A percentile compares a stretch with the other conserved stretches of the same genome.
Conservation (phyloP, 2,888 invertebrate species). For the Itoplectis maculator region DNA sequence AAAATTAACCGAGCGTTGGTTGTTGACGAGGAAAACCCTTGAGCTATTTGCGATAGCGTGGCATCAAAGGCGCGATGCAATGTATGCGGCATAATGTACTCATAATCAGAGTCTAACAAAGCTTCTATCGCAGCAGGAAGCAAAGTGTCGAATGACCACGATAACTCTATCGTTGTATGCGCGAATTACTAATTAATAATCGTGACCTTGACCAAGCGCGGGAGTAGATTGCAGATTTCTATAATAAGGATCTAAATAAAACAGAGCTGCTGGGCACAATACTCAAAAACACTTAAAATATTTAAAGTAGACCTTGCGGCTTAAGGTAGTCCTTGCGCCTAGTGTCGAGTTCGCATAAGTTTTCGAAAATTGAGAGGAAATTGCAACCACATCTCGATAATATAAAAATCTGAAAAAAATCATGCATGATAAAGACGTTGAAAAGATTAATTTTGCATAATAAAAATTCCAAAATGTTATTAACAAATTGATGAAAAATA, state of each 20-base stretch:
- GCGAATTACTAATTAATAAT: slow-evolving; percentile 4
- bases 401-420: too few species aligned
- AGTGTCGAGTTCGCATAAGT: too few species aligned
- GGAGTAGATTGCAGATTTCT: background rate
- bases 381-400: too few species aligned
- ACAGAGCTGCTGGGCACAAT: too few species aligned
- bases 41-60: slow-evolving; percentile 51
- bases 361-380: too few species aligned
- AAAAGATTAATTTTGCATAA: too few species aligned
- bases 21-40: slow-evolving; percentile 53
- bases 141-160: background rate
- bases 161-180: background rate
- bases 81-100: background rate
- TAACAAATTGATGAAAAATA: too few species aligned
- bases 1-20: slow-evolving; percentile 34
- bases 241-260: background rate
- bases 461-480: too few species aligned
- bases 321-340: too few species aligned
- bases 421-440: too few species aligned
- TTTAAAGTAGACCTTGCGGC: too few species aligned
- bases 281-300: too few species aligned
- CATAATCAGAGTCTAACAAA: background rate
- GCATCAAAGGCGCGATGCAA: background rate
- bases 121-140: background rate
- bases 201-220: background rate